Evolutionary conservation across 2,113 vertebrate species (phyloP).

Genomic region (Pristiophorus japonicus): DNA sequence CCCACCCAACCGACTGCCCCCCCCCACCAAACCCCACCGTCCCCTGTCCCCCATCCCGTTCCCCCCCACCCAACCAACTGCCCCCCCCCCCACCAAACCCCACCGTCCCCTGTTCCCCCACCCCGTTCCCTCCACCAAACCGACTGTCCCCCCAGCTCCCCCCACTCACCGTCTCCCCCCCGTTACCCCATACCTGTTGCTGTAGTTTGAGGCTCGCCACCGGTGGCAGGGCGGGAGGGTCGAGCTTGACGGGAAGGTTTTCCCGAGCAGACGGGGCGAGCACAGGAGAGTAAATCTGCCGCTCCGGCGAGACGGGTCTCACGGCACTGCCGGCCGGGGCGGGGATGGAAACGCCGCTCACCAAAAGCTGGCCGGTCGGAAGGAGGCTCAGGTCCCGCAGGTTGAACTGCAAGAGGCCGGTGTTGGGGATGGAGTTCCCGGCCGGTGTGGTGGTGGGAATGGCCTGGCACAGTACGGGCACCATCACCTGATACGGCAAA

Average conservation of each 20-base stretch:
- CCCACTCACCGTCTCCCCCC: too few species aligned
- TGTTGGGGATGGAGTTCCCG: slow-evolving; percentile 49
- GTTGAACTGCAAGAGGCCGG: slow-evolving; percentile 54
- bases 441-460: slow-evolving; percentile 44
- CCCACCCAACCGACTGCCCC: too few species aligned
- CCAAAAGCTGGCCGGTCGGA: slow-evolving; percentile 57
- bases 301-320: slow-evolving; percentile 36
- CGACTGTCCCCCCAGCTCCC: too few species aligned
- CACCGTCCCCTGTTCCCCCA: too few species aligned
- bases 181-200: slow-evolving; percentile 60
- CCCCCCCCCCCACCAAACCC: too few species aligned
- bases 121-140: too few species aligned
- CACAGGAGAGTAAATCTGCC: slow-evolving; percentile 44
- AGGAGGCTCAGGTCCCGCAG: slow-evolving; percentile 53
- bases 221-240: slow-evolving; percentile 48
- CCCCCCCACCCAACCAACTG: too few species aligned
- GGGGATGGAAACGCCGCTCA: slow-evolving; percentile 53
- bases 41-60: too few species aligned
- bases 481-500: slow-evolving; percentile 67
- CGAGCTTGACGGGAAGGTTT: slow-evolving; percentile 46
- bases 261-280: slow-evolving; percentile 48
- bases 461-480: slow-evolving; percentile 68
- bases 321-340: slow-evolving; percentile 45
- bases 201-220: slow-evolving; percentile 51
- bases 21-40: too few species aligned